phyloP scores from a whole-genome alignment of 1,140 invertebrate genomes.

The Eueides isabella region DNA sequence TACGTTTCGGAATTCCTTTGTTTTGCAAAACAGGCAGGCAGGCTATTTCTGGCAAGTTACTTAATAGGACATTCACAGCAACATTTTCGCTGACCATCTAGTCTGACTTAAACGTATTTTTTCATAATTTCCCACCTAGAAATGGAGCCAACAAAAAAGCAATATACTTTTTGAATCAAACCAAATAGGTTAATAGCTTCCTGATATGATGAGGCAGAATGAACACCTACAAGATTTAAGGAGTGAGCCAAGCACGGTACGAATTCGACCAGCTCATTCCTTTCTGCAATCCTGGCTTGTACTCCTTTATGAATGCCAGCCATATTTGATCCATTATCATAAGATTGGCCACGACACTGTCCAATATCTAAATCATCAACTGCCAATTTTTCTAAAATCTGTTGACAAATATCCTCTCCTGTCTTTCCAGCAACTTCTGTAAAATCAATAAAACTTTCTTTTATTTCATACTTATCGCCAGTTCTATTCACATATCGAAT shows the following conservation, averaged over 20 bases:
- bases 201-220: conserved; percentile 39
- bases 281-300: conserved; percentile 45
- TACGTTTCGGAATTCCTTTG: conserved; percentile 39
- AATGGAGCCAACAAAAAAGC: conserved; percentile 32
- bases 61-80: conserved; percentile 31
- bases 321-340: no score
- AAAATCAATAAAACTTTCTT: conserved; percentile 43
- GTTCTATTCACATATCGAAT: conserved; percentile 41
- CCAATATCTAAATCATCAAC: conserved; percentile 42
- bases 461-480: conserved; percentile 40
- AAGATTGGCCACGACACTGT: conserved; percentile 44
- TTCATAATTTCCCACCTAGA: no score
- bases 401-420: conserved; percentile 37
- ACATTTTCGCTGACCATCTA: conserved; percentile 24
- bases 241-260: no score
- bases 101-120: no score
- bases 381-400: conserved; percentile 42
- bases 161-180: conserved; percentile 31
- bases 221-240: conserved; percentile 45
- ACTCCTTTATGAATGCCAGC: no score
- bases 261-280: conserved; percentile 44
- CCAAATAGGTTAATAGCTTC: conserved; percentile 31
- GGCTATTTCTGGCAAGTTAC: conserved; percentile 20
- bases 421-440: conserved; percentile 39
- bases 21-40: conserved; percentile 34